Conservation (phyloP, 2,113 vertebrate genomes). For the Cyanoderma ruficeps region DNA sequence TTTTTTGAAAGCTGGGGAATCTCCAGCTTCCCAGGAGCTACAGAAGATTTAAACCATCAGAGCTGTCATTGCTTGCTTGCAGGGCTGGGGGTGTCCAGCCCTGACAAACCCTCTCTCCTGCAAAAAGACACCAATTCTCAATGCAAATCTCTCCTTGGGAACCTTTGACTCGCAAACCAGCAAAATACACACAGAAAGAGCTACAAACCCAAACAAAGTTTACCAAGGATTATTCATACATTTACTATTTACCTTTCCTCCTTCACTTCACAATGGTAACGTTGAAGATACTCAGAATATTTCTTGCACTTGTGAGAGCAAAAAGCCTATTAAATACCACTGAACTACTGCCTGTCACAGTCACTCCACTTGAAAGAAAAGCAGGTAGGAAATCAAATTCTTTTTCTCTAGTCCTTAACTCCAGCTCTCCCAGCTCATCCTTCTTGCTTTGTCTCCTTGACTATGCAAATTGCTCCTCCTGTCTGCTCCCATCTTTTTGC, state of each 20-base stretch:
- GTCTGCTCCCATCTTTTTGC: not conserved
- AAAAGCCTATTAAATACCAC: not conserved
- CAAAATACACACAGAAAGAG: not conserved
- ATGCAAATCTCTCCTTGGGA: not conserved
- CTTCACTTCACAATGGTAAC: not conserved
- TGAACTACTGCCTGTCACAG: not conserved
- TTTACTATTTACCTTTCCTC: not conserved
- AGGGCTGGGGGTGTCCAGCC: not conserved
- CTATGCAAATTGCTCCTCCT: not conserved
- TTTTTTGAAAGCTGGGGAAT: not conserved
- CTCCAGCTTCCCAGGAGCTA: not conserved
- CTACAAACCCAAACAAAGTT: not conserved
- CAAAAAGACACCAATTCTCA: not conserved
- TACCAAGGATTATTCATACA: not conserved
- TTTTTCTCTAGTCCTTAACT: not conserved
- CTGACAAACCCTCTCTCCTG: not conserved
- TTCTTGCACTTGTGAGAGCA: not conserved
- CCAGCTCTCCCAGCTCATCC: not conserved
- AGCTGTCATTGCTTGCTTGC: not conserved
- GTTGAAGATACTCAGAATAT: not conserved
- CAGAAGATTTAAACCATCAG: not conserved
- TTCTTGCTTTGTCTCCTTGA: not conserved
- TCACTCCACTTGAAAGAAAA: not conserved
- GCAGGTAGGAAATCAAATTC: not conserved
- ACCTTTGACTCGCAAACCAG: not conserved